Evolutionary conservation across 2,113 vertebrate genomes (phyloP).

Genomic region (Tenrec ecaudatus): DNA sequence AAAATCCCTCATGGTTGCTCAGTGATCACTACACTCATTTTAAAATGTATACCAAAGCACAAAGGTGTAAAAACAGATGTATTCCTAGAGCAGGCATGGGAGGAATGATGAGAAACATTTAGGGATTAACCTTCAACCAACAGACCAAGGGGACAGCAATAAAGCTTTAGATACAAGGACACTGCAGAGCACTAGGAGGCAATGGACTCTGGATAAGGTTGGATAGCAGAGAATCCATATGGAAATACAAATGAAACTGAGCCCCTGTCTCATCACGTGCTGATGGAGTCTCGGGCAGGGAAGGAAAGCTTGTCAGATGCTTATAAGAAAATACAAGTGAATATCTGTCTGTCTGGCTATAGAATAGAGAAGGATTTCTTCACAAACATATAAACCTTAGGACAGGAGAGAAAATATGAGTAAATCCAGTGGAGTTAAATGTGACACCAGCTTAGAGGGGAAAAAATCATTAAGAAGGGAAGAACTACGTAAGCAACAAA

Average conservation of each 20-base stretch:
- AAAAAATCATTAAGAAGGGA: neutral
- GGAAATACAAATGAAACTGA: no score
- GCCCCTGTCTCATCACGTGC: no score
- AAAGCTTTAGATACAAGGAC: no score
- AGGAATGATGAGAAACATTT: neutral
- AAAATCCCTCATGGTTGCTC: neutral
- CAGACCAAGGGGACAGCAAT: neutral
- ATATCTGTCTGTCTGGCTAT: neutral
- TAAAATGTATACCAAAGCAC: neutral
- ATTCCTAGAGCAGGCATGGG: no score
- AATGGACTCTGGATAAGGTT: neutral
- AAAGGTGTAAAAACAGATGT: neutral
- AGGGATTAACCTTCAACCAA: neutral
- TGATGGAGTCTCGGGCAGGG: no score
- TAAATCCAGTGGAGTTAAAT: neutral
- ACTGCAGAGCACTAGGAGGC: fast-evolving
- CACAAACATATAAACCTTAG: neutral
- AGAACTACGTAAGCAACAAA: neutral
- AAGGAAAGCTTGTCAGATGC: neutral
- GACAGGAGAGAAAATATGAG: neutral
- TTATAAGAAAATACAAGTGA: neutral
- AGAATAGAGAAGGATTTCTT: neutral
- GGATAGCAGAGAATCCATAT: neutral
- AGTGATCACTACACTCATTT: neutral
- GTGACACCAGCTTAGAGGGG: neutral